Conservation (phyloP, 2,113 vertebrate genomes). For the Anoura caudifer region DNA sequence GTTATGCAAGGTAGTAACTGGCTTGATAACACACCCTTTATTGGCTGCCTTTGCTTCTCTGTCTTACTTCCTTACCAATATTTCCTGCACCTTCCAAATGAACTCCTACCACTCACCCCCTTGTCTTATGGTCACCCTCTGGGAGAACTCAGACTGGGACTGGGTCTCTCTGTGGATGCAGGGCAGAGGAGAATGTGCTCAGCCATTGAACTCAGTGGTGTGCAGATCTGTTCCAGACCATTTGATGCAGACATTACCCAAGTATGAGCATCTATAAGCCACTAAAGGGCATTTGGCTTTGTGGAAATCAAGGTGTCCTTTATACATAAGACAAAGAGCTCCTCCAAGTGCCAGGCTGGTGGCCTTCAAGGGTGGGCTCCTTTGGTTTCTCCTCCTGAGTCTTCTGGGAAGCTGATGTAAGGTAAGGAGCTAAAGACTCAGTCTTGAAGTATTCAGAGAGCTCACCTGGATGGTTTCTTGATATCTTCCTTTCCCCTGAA, state of each 20-base stretch:
- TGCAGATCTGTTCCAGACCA: neutral
- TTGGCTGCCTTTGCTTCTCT: neutral
- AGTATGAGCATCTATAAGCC: neutral
- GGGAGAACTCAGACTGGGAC: neutral
- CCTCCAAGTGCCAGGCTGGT: neutral
- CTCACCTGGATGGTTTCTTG: slow-evolving; percentile 53
- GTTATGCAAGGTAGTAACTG: neutral
- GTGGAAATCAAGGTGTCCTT: neutral
- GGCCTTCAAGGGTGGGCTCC: neutral
- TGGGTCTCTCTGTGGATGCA: neutral
- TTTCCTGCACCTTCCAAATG: neutral
- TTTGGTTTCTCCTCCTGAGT: neutral
- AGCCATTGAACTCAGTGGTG: neutral
- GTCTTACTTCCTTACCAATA: neutral
- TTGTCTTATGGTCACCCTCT: neutral
- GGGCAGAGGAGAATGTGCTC: neutral
- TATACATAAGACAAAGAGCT: neutral
- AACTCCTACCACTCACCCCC: neutral
- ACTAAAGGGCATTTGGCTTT: neutral
- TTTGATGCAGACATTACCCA: neutral
- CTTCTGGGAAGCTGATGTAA: neutral
- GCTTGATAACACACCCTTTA: neutral
- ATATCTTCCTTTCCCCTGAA: slow-evolving; percentile 10
- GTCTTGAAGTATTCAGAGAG: slow-evolving; percentile 48
- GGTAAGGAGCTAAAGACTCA: neutral